Evolutionary conservation across 2,888 invertebrate species (phyloP).

Genomic region (Polydesmus complanatus): DNA sequence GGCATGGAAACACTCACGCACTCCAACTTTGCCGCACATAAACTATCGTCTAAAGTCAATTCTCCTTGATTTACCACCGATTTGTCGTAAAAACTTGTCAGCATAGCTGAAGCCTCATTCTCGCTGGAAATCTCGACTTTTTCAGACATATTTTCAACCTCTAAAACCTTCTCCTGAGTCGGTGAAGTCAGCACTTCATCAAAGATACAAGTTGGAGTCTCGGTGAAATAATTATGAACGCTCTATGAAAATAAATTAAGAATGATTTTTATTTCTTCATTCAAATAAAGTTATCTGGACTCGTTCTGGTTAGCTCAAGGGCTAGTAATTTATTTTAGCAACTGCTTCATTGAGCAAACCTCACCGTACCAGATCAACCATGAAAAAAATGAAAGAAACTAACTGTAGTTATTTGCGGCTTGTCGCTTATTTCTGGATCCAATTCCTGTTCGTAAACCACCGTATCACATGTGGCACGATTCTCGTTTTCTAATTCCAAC

Average conservation of each 20-base stretch:
- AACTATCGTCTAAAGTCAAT: neutral
- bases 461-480: neutral
- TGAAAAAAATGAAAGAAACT: no score
- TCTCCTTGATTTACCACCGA: neutral
- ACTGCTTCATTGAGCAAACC: no score
- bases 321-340: no score
- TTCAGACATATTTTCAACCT: neutral
- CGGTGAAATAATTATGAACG: neutral
- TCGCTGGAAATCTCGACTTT: no score
- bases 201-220: neutral
- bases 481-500: slow-evolving; percentile 3
- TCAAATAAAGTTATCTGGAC: no score
- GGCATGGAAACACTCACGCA: neutral
- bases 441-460: slow-evolving; percentile 2
- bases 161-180: neutral
- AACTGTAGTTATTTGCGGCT: no score
- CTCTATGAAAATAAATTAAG: neutral
- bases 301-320: no score
- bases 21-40: neutral
- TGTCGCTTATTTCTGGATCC: neutral
- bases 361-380: no score
- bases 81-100: neutral
- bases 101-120: neutral
- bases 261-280: neutral
- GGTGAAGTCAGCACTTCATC: neutral